These are phyloP conservation scores for Hydrotaea cyrtoneurina DNA, from an alignment of 2,888 invertebrate species.

Conservation along the genomic window DNA sequence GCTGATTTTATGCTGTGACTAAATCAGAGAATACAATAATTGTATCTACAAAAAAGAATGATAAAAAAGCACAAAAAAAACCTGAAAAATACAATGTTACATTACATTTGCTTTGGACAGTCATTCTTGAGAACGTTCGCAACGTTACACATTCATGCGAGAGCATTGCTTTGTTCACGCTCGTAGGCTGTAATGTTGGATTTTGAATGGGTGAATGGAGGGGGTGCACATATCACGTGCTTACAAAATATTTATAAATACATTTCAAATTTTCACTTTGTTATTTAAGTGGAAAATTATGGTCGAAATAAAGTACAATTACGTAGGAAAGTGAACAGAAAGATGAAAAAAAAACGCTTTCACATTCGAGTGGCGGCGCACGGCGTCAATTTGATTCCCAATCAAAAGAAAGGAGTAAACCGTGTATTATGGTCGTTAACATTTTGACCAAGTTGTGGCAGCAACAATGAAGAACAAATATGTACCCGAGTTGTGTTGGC, in stretches of 20 bases:
- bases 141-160: not conserved
- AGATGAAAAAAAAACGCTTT: not conserved
- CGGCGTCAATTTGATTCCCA: conserved; percentile 49
- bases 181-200: not conserved
- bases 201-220: not conserved
- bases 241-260: conserved; percentile 63
- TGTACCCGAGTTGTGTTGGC: not conserved
- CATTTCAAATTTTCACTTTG: conserved; percentile 69
- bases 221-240: conserved; percentile 46
- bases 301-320: conserved; percentile 53
- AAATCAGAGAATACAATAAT: not conserved
- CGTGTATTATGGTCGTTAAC: conserved; percentile 61
- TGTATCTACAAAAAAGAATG: too few relatives aligned
- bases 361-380: not conserved
- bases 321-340: not conserved
- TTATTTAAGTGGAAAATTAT: conserved; percentile 70
- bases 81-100: too few relatives aligned
- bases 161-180: not conserved
- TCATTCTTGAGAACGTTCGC: not conserved
- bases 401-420: conserved; percentile 33
- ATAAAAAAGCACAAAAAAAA: too few relatives aligned
- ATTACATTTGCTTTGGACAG: not conserved
- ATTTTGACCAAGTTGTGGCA: conserved; percentile 49
- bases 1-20: not conserved
- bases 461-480: conserved; percentile 13